phyloP scores from a whole-genome alignment of 2,797 vertebrate genomes.

The Periophthalmus magnuspinnatus region DNA sequence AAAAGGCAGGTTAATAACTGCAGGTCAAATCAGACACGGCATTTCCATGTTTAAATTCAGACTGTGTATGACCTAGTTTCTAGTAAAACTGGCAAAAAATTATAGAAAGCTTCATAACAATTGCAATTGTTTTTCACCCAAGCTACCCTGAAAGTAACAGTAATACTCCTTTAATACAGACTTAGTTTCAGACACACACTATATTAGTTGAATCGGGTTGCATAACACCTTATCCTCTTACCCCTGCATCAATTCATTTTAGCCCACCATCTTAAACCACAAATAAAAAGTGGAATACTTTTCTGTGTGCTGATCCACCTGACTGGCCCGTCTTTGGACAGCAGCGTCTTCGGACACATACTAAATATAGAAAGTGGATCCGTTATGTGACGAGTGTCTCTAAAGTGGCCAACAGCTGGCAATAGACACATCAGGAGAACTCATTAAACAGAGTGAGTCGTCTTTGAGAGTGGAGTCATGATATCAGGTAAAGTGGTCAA shows the following conservation, averaged over 20 bases:
- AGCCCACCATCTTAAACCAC: slow-evolving; percentile 19
- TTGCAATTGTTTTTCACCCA: neutral
- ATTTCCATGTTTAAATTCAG: slow-evolving; percentile 50
- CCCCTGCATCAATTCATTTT: slow-evolving; percentile 11
- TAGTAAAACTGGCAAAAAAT: slow-evolving; percentile 42
- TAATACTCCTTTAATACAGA: neutral
- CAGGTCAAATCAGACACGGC: slow-evolving; percentile 38
- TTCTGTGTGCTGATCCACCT: slow-evolving; percentile 36
- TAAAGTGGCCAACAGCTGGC: slow-evolving; percentile 55
- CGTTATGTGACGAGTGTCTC: slow-evolving; percentile 41
- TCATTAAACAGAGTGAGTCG: slow-evolving; percentile 72
- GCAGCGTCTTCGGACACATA: neutral
- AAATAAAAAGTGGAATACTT: slow-evolving; percentile 11
- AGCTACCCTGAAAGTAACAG: neutral
- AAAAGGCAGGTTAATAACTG: neutral
- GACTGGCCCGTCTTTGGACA: slow-evolving; percentile 2
- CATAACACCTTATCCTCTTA: slow-evolving; percentile 19
- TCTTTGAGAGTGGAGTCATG: slow-evolving; percentile 42
- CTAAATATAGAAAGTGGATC: slow-evolving; percentile 49
- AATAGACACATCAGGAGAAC: slow-evolving; percentile 48
- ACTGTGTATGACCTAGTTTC: slow-evolving; percentile 59
- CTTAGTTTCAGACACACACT: neutral
- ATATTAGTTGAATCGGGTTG: slow-evolving; percentile 15
- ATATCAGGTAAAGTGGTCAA: slow-evolving; percentile 63
- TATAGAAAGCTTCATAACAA: neutral